Evolutionary conservation across 2,888 invertebrate species (phyloP), one percentile per base, ranked within the genome.

Genomic region (Pristionchus fissidentatus): DNA sequence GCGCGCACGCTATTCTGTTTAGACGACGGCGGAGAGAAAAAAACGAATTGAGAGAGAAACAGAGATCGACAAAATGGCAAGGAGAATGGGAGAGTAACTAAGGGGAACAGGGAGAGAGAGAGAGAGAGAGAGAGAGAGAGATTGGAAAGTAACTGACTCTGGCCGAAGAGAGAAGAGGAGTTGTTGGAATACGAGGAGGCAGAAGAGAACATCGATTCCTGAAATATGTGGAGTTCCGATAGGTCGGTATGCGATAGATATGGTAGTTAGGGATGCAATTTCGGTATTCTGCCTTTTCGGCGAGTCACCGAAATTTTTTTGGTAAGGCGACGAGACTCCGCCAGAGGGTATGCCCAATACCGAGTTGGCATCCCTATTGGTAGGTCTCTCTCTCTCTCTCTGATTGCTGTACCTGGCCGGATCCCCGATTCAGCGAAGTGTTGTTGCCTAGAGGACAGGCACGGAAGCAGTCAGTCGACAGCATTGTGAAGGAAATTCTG

Each of bases 381-480:
- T n/a, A n/a, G n/a, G n/a, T n/a, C n/a, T n/a, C n/a, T n/a, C n/a
- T n/a, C n/a, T n/a, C n/a, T n/a, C n/a, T n/a, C n/a, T n/a, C n/a
- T 38, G n/a, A n/a, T 22, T n/a, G 55, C 15, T n/a, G 7, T 4
- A 55, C 70, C 70, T 41, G 41, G 26, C 29, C 79, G 7, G 38
- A 38, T 41, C 55, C 43, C 32, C 46, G 52, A 52, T 83, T 73
- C 70, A 83, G 83, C 2, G 83, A 83, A 15, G 83, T 70, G 22
- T 83, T 83, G 83, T 55, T 73, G 83, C 52, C 73, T 15, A 83
- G 73, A 3, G 83, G 83, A 26, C 62, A 81, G 15, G 38, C 41
- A 49, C 83, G 83, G 83, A 70, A 83, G 83, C 73, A 55, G 41
- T 83, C 83, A 15, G 83, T 22, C 19, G 66, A 52, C 49, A 83